Evolutionary conservation across 2,888 invertebrate species (phyloP).

Genomic region (Nemapogon koenigi): DNA sequence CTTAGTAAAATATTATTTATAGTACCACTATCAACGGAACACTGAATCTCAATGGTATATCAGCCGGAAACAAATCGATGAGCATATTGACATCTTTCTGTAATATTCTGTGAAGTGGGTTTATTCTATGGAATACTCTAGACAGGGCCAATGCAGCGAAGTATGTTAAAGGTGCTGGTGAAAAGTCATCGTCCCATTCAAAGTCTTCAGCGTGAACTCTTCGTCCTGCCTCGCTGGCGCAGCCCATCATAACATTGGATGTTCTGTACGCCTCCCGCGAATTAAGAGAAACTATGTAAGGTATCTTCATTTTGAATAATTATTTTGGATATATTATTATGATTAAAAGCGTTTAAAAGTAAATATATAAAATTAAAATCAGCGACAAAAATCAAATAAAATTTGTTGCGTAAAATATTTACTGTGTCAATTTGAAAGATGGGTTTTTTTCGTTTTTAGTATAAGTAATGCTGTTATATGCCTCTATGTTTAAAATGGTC

Average conservation of each 20-base stretch:
- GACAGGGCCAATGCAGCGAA: conserved; percentile 37
- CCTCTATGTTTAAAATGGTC: neutral
- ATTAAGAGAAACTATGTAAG: conserved; percentile 41
- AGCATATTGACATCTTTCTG: conserved; percentile 64
- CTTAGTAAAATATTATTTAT: too few relatives aligned
- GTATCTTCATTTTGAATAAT: conserved; percentile 40
- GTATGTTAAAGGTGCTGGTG: conserved; percentile 46
- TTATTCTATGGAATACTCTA: conserved; percentile 47
- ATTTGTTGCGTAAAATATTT: too few relatives aligned
- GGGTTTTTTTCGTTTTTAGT: neutral
- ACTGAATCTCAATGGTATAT: conserved; percentile 62
- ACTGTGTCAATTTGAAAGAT: too few relatives aligned
- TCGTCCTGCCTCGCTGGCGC: conserved; percentile 30
- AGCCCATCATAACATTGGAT: conserved; percentile 27
- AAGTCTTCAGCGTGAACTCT: conserved; percentile 47
- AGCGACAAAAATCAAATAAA: neutral
- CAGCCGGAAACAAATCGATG: conserved; percentile 65
- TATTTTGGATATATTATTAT: neutral
- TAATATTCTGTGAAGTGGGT: conserved; percentile 60
- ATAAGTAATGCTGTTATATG: too few relatives aligned
- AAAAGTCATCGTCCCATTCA: conserved; percentile 45
- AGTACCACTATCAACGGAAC: conserved; percentile 63
- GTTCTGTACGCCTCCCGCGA: conserved; percentile 37
- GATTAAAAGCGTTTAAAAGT: neutral
- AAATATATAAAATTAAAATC: neutral